These are phyloP conservation scores for Tetramorium simillimum DNA, from an alignment of 1,140 invertebrate species.

Conservation along the genomic window DNA sequence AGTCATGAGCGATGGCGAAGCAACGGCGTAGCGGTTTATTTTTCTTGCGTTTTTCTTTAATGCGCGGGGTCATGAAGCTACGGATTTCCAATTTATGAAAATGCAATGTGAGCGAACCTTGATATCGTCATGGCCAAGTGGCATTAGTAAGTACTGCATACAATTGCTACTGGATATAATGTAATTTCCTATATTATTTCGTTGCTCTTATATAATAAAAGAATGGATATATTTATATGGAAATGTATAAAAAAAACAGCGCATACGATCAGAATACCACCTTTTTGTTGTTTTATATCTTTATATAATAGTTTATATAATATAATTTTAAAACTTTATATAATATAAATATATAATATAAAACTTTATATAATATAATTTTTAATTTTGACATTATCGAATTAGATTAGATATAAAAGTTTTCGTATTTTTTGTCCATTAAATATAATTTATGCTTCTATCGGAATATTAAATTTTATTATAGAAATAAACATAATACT, in stretches of 20 bases:
- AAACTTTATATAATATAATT: too few species aligned
- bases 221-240: background rate
- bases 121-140: background rate
- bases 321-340: too few species aligned
- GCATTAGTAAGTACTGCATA: too few species aligned
- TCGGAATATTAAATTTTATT: background rate
- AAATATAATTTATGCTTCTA: background rate
- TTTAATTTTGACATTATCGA: background rate
- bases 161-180: constrained; percentile 5
- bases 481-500: background rate
- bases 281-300: background rate
- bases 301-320: background rate
- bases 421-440: background rate
- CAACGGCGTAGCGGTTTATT: background rate
- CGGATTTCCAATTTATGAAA: constrained; percentile 23
- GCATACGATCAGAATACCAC: too few species aligned
- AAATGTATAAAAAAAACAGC: background rate
- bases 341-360: too few species aligned
- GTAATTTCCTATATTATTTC: constrained; percentile 3
- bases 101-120: background rate
- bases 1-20: background rate
- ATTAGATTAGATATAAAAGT: background rate
- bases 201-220: constrained; percentile 9
- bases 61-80: background rate
- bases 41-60: constrained; percentile 1